Base-by-base conservation (phyloP, 2,797 vertebrate species). In the Enteromius anoplus region DNA sequence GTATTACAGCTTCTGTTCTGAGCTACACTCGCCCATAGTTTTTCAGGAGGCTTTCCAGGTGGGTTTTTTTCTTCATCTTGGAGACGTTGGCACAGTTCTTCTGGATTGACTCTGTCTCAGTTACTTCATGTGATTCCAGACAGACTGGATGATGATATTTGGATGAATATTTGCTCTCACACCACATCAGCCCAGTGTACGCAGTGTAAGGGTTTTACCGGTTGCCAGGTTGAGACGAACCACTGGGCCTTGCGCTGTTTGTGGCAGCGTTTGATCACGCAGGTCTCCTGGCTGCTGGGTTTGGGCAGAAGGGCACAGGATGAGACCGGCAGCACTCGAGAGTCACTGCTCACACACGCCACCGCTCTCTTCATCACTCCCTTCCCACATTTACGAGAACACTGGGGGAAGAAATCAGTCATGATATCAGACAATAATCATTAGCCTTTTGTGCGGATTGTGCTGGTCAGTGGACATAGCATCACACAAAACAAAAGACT, bases 361-460 rank as follows among this genome's bases (percentile, higher is more conserved):
- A 96, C 94, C 0, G 90, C 85, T 85, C 97, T 93, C 90, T 96
- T 96, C 87, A 86, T 95, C 92, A 95, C 86, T 10, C 96, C 96
- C 60, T 94, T 96, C 40, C 96, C 97, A 75, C 97, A 97, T 80
- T 95, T 96, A 34, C 93, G 93, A 0, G 97, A 97, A 89, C 97
- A 98, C 97, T 97, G 92, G 8, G 26, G 11, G 58, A 69, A 5
- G 62, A 32, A 85, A 32, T 45, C 77, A 84, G 1, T 10, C 17
- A 84, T 60, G 37, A 12, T 11, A 17, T 34, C 7, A 68, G 68
- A 70, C 45, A 55, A 49, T 51, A 19, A 37, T 71, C 19, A 32
- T 11, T 7, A 26, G 29, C n/a, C 11, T 14, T 29, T 17, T 19
- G 3, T 19, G 19, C 32, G 11, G 1, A 8, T 32, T 3, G 15